phyloP scores from a whole-genome alignment of 1,140 invertebrate genomes.

The Ericerus pela region DNA sequence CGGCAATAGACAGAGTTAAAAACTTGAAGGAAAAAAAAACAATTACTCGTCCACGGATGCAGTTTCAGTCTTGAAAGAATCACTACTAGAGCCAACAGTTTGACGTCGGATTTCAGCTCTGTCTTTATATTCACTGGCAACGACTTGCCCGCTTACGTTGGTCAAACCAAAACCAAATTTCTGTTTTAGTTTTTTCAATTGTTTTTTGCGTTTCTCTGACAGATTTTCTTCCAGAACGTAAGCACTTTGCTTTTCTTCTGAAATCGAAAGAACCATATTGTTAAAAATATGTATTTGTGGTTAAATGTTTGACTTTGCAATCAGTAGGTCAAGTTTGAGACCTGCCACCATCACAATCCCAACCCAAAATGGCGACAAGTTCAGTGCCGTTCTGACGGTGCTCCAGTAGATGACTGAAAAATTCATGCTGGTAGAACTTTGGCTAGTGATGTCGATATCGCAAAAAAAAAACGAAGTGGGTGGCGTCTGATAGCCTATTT shows the following conservation, averaged over 20 bases:
- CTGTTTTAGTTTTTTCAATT: constrained; percentile 59
- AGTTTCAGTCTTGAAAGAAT: constrained; percentile 62
- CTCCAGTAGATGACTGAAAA: too few species aligned
- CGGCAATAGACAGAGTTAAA: background rate
- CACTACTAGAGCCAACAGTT: constrained; percentile 63
- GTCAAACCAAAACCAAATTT: constrained; percentile 59
- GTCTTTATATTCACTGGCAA: constrained; percentile 45
- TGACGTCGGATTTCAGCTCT: constrained; percentile 57
- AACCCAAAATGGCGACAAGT: too few species aligned
- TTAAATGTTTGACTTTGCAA: too few species aligned
- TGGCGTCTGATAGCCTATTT: too few species aligned
- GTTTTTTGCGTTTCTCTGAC: constrained; percentile 37
- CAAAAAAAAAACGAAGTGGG: too few species aligned
- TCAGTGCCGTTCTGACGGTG: too few species aligned
- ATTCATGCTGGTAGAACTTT: too few species aligned
- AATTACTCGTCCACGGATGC: constrained; percentile 64
- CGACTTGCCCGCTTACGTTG: constrained; percentile 21
- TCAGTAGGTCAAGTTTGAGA: too few species aligned
- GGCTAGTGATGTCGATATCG: too few species aligned
- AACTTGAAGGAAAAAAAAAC: constrained; percentile 5
- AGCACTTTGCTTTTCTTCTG: background rate
- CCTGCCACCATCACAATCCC: background rate
- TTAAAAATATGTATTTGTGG: too few species aligned
- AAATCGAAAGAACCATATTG: background rate
- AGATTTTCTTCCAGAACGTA: constrained; percentile 5